Base-by-base conservation (phyloP, 2,113 vertebrate genomes). In the Gymnogyps californianus region DNA sequence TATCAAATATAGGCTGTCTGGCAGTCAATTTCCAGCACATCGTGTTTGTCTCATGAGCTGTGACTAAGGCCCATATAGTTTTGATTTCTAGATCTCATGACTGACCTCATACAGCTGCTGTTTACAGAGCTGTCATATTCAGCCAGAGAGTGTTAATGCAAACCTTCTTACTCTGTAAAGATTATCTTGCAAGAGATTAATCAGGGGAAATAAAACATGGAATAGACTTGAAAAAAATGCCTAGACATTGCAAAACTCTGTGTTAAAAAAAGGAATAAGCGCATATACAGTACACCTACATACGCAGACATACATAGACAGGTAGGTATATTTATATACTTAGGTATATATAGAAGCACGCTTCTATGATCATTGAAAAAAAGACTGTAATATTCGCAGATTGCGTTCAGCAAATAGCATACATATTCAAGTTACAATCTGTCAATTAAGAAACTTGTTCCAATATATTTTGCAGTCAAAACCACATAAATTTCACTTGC, bases 31-130 rank as follows among this genome's bases (percentile, higher is more conserved):
- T 91, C 88, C 21, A 95, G 69, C 26, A n/a, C 22, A 82, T 5
- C 51, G 16, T 46, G 71, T 44, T 92, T 97, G 49, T 78, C 83
- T 94, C 13, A 5, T 55, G 54, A 92, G 78, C 74, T 93, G 66
- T 90, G 79, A 91, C 81, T 95, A 86, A 18, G 7, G 40, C 62
- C 70, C 65, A 17, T 78, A 92, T 10, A 95, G 76, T 89, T 97
- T 94, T 96, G 84, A 96, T 95, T 98, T 96, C 92, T 66, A 92
- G 85, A 91, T 94, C n/a, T 81, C 22, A 21, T 31, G 67, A 62
- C 66, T 92, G 81, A 95, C 51, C 91, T 29, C 25, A 34, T 89
- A 67, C 84, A 96, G 74, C 65, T 96, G 89, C 65, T 95, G 75
- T 93, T 96, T 95, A 84, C 58, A 82, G 77, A 92, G 24, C 64